phyloP scores from a whole-genome alignment of 1,140 invertebrate species.

The Dufourea novaeangliae region DNA sequence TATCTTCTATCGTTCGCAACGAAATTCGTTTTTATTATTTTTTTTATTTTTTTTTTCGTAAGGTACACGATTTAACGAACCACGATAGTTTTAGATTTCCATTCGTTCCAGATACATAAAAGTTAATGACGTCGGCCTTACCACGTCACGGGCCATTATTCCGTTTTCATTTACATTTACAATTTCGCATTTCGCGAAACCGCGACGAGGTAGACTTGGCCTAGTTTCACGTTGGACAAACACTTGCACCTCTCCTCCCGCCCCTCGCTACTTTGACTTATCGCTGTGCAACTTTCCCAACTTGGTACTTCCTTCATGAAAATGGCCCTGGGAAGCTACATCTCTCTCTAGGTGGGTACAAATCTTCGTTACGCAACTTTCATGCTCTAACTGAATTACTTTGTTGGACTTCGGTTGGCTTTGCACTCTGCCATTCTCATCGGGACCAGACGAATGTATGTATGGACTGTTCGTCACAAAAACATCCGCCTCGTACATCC shows the following conservation, averaged over 20 bases:
- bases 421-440: background rate
- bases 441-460: too few species aligned
- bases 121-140: background rate
- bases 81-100: background rate
- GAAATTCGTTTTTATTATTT: background rate
- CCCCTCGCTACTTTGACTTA: constrained; percentile 37
- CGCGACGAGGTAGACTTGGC: constrained; percentile 22
- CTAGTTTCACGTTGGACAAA: constrained; percentile 35
- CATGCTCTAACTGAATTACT: too few species aligned
- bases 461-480: too few species aligned
- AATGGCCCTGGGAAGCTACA: background rate
- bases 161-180: constrained; percentile 30
- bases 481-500: too few species aligned
- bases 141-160: constrained; percentile 11
- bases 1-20: background rate
- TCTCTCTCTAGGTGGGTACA: background rate
- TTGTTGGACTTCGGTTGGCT: background rate
- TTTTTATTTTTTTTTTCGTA: background rate
- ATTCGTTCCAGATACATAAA: background rate
- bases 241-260: too few species aligned
- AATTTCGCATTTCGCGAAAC: constrained; percentile 33
- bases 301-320: background rate
- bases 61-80: too few species aligned
- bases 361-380: background rate
- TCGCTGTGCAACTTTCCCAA: constrained; percentile 1